Evolutionary conservation across 2,113 vertebrate species (phyloP).

Genomic region (Bubo scandiacus): DNA sequence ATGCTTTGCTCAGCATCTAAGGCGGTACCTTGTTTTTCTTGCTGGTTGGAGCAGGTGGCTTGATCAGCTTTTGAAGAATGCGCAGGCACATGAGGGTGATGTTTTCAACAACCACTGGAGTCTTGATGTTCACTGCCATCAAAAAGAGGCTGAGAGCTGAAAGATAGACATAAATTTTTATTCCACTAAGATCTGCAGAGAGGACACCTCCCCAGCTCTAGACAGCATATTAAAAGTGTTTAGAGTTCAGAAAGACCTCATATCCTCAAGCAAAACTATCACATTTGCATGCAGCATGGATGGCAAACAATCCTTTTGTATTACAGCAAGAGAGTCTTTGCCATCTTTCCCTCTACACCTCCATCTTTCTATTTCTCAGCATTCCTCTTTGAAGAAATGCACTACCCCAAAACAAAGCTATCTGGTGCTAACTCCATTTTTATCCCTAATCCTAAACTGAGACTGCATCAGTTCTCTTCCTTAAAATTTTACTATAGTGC

Average conservation of each 20-base stretch:
- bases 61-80: slow-evolving; percentile 97
- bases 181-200: not conserved
- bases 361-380: not conserved
- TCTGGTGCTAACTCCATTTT: not conserved
- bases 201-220: not conserved
- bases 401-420: not conserved
- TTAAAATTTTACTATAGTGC: fast-evolving
- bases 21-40: slow-evolving; percentile 95
- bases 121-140: slow-evolving; percentile 98
- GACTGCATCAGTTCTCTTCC: not conserved
- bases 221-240: fast-evolving
- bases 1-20: not conserved
- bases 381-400: not conserved
- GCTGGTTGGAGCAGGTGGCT: slow-evolving; percentile 96
- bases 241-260: not conserved
- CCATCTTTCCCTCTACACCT: not conserved
- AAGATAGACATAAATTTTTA: not conserved
- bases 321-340: not conserved
- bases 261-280: not conserved
- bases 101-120: slow-evolving; percentile 98
- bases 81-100: slow-evolving; percentile 98
- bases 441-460: not conserved
- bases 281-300: not conserved
- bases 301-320: not conserved
- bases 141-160: slow-evolving; percentile 95